These are phyloP conservation scores for Sebastiscus tertius DNA, from an alignment of 2,797 vertebrate species.

Conservation along the genomic window DNA sequence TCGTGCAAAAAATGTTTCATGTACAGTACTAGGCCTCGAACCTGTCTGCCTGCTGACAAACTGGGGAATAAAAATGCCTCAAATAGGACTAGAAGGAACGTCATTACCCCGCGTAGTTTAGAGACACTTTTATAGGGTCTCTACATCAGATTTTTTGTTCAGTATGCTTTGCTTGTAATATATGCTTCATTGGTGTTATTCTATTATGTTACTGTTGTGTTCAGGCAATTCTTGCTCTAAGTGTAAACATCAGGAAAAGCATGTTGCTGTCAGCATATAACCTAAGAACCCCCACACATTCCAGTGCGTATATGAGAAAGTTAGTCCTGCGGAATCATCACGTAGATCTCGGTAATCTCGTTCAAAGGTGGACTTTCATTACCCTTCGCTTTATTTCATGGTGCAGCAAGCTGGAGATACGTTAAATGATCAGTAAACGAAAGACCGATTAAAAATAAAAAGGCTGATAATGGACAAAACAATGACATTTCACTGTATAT, in stretches of 20 bases:
- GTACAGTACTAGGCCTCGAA: constrained; percentile 10
- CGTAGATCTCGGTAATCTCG: not conserved
- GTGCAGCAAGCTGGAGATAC: not conserved
- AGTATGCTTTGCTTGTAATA: constrained; percentile 2
- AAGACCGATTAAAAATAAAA: not conserved
- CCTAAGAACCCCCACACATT: not conserved
- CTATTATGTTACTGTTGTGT: constrained; percentile 6
- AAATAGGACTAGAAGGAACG: not conserved
- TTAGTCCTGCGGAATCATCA: not conserved
- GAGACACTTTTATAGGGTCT: not conserved
- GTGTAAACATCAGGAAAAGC: not conserved
- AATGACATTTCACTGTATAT: constrained; percentile 33
- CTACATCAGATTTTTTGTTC: constrained; percentile 2
- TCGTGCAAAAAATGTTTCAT: constrained; percentile 15
- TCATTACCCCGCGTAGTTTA: not conserved
- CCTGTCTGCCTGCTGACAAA: constrained; percentile 20
- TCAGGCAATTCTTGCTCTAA: not conserved
- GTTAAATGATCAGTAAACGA: not conserved
- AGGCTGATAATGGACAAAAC: not conserved
- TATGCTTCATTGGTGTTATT: constrained; percentile 8
- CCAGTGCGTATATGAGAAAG: not conserved
- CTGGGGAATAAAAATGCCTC: constrained; percentile 24
- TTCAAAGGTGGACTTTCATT: not conserved
- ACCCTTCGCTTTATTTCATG: not conserved
- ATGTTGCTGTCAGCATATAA: constrained; percentile 6